These are phyloP conservation scores for Xenopus borealis DNA, from an alignment of 2,113 vertebrate species.

Conservation along the genomic window DNA sequence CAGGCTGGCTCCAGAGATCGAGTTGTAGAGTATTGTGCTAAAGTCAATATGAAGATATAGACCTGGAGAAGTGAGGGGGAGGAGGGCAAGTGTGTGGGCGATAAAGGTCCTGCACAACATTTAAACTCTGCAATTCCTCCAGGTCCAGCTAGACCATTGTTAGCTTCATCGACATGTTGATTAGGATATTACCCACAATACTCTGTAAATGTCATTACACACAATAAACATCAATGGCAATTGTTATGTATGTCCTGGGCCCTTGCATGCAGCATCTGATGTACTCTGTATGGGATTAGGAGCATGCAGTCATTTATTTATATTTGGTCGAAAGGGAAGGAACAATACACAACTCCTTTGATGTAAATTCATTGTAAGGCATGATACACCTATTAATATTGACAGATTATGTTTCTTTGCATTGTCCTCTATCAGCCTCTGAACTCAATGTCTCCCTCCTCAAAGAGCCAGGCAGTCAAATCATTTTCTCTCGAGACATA, in stretches of 20 bases:
- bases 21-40: neutral
- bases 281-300: neutral
- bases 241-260: slow-evolving; percentile 17
- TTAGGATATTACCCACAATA: slow-evolving; percentile 30
- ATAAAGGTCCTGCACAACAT: slow-evolving; percentile 18
- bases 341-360: neutral
- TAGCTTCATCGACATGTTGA: slow-evolving; percentile 25
- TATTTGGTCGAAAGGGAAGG: neutral
- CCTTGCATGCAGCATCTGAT: neutral
- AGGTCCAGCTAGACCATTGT: slow-evolving; percentile 21
- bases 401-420: neutral
- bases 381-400: neutral
- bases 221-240: slow-evolving; percentile 27
- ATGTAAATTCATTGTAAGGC: neutral
- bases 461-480: neutral
- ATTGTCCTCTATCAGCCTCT: neutral
- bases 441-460: neutral
- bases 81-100: neutral
- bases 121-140: slow-evolving; percentile 16
- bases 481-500: too few species aligned
- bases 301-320: neutral
- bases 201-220: slow-evolving; percentile 26
- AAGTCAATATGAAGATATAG: slow-evolving; percentile 17
- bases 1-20: neutral
- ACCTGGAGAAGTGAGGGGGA: neutral